phyloP scores from a whole-genome alignment of 2,797 vertebrate species.

The Calcarius lapponicus region DNA sequence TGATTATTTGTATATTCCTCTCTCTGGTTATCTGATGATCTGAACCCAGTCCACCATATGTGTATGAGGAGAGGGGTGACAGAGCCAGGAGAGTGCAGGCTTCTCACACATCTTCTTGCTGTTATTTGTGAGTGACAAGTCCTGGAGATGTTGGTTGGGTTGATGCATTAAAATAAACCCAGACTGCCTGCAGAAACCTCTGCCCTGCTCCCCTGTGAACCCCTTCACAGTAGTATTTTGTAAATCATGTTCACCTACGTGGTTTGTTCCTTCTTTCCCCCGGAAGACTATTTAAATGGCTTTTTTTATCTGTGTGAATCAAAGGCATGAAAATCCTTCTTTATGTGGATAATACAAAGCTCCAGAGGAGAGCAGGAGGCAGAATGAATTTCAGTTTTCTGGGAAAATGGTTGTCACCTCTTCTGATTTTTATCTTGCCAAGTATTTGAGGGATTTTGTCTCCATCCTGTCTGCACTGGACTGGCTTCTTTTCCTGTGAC shows the following conservation, averaged over 20 bases:
- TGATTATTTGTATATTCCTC: not conserved
- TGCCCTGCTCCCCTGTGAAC: not conserved
- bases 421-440: not conserved
- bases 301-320: not conserved
- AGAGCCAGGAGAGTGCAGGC: not conserved
- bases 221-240: not conserved
- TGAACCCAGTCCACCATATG: not conserved
- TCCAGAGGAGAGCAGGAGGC: not conserved
- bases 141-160: not conserved
- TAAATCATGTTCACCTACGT: not conserved
- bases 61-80: not conserved
- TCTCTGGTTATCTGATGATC: not conserved
- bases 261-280: not conserved
- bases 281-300: not conserved
- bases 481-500: not conserved
- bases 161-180: not conserved
- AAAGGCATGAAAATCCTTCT: not conserved
- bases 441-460: not conserved
- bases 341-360: not conserved
- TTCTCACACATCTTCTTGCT: not conserved
- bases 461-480: not conserved
- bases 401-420: not conserved
- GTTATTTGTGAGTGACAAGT: not conserved
- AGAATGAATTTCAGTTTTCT: slow-evolving; percentile 4
- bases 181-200: not conserved